Percentiles rank a stretch among this genome's conserved stretches.
Evolutionary conservation across 2,888 invertebrate species (phyloP).

Genomic region (Andrena bicolor): DNA sequence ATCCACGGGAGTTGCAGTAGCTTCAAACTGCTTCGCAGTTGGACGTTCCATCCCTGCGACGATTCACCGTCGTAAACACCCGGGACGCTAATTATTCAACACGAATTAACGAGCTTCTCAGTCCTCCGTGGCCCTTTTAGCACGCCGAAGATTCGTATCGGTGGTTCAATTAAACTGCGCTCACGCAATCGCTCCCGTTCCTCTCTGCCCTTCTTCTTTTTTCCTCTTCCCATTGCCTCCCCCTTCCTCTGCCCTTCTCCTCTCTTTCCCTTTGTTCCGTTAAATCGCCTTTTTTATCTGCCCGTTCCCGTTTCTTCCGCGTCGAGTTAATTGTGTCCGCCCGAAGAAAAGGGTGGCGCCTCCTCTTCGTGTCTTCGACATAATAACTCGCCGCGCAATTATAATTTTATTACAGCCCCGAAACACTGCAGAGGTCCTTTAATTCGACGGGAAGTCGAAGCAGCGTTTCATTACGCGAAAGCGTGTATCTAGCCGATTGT

Average conservation of each 20-base stretch:
- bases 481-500: slow-evolving; percentile 27
- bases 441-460: background rate
- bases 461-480: background rate
- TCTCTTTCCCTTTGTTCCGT: slow-evolving; percentile 1
- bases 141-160: slow-evolving; percentile 44
- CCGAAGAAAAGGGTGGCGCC: slow-evolving; percentile 12
- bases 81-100: slow-evolving; percentile 48
- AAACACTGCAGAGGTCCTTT: background rate
- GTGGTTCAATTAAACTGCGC: slow-evolving; percentile 42
- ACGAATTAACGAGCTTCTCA: slow-evolving; percentile 45
- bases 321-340: slow-evolving; percentile 44
- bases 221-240: background rate
- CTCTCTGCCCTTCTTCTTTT: background rate
- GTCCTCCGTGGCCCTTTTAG: slow-evolving; percentile 27
- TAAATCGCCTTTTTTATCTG: background rate
- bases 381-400: slow-evolving; percentile 20
- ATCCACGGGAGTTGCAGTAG: too few relatives aligned
- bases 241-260: background rate
- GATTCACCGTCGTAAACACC: slow-evolving; percentile 14
- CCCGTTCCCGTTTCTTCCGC: slow-evolving; percentile 7
- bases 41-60: too few relatives aligned
- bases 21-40: too few relatives aligned
- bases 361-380: background rate
- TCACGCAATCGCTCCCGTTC: slow-evolving; percentile 44
- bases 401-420: slow-evolving; percentile 7